Evolutionary conservation across 1,140 invertebrate species (phyloP).

Genomic region (Nasonia longicornis): DNA sequence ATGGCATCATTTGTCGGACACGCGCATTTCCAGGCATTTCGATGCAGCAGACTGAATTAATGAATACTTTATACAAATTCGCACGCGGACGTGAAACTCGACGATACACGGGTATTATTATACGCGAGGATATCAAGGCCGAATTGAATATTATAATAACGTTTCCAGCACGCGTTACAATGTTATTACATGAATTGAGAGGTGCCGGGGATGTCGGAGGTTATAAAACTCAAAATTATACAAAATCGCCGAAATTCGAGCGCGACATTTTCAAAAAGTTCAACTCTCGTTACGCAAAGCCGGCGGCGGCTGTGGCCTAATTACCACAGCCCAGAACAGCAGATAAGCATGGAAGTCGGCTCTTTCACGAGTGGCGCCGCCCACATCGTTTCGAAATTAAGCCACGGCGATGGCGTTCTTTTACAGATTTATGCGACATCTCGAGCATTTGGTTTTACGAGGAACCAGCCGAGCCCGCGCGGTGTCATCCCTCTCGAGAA

Average conservation of each 20-base stretch:
- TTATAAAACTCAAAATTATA: background rate
- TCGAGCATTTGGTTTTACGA: conserved; percentile 34
- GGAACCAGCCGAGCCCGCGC: background rate
- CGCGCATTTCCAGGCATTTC: too few species aligned
- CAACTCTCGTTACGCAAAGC: background rate
- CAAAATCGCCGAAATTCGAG: background rate
- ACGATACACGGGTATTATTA: too few species aligned
- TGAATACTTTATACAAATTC: too few species aligned
- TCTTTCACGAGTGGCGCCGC: background rate
- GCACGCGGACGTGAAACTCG: too few species aligned
- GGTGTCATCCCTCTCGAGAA: conserved; percentile 2
- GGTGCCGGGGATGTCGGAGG: background rate
- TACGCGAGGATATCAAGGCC: too few species aligned
- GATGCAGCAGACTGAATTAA: too few species aligned
- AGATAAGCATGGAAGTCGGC: background rate
- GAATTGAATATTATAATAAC: too few species aligned
- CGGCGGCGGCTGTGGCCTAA: background rate
- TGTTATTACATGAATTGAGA: too few species aligned
- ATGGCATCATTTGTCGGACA: too few species aligned
- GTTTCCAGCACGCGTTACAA: too few species aligned
- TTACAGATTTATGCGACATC: conserved; percentile 36
- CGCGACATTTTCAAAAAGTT: background rate
- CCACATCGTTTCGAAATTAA: conserved; percentile 33
- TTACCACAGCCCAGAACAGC: background rate
- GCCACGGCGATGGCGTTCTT: background rate